Conservation (phyloP, 2,113 vertebrate genomes). For the Corvus hawaiiensis region DNA sequence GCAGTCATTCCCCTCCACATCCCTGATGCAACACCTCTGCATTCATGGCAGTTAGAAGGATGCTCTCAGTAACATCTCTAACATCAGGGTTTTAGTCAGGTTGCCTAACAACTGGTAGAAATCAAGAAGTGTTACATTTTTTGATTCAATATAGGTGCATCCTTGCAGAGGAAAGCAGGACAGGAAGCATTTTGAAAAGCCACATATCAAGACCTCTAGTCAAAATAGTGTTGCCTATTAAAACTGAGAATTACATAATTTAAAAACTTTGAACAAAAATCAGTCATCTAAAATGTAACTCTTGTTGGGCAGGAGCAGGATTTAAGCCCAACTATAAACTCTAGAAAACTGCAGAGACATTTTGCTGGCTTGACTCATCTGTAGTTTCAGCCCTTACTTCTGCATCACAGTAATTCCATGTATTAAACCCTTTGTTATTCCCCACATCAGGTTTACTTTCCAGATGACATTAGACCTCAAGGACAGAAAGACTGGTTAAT, state of each 20-base stretch:
- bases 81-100: neutral
- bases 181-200: neutral
- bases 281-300: neutral
- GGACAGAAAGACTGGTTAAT: neutral
- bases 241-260: neutral
- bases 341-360: neutral
- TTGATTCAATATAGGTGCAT: too few relatives aligned
- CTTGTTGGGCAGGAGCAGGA: neutral
- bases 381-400: neutral
- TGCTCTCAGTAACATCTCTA: neutral
- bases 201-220: neutral
- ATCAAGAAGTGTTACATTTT: neutral
- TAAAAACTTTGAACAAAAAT: neutral
- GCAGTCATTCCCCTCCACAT: neutral
- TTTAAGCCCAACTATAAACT: neutral
- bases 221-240: neutral
- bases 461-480: neutral
- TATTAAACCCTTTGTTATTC: neutral
- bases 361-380: neutral
- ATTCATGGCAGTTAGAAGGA: fast-evolving
- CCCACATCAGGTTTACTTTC: neutral
- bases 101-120: neutral
- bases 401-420: neutral
- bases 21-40: too few relatives aligned
- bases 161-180: neutral